Evolutionary conservation across 2,888 invertebrate genomes (phyloP), one percentile per base, ranked within the genome.

Genomic region (Selenia dentaria): DNA sequence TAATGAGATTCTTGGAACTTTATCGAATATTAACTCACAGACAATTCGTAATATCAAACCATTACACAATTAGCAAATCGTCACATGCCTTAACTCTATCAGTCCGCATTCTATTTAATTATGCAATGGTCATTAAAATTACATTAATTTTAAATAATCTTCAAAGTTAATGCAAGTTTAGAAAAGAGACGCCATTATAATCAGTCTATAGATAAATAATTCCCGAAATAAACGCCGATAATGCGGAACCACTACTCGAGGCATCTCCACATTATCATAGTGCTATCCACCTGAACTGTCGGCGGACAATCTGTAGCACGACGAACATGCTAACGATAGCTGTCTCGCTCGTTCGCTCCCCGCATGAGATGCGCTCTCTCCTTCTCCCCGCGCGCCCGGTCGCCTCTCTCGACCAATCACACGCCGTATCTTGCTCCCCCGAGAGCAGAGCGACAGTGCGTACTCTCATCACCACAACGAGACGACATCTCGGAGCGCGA

Each of bases 371-470:
- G 80, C 76, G 80, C 83, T 68, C 79, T 89, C 88, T 90, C 89
- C 69, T 75, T 87, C 82, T 73, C 80, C 74, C 84, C 79, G 78
- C 73, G 75, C 79, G 72, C 74, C 84, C 79, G 78, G 71, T 74
- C 79, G 73, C 63, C 79, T 78, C 74, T 85, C 83, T 87, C 89
- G 81, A 87, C 89, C 89, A 90, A 90, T 90, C 79, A 79, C 80
- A 82, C 64, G 78, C 81, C 86, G 87, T 89, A 87, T 89, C 81
- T 74, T 88, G 88, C 88, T 89, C 89, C 89, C 89, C 81, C 88
- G 89, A 89, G 89, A 89, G 88, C 84, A 89, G 79, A 87, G 84
- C 89, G 89, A 89, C 89, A 90, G 84, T 87, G 89, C 87, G 88
- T 88, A 77, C 84, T 88, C 89, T 89, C 88, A 85, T 86, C 88